Base-by-base conservation (phyloP, 2,888 invertebrate species). In the Amblyjoppa proteus region DNA sequence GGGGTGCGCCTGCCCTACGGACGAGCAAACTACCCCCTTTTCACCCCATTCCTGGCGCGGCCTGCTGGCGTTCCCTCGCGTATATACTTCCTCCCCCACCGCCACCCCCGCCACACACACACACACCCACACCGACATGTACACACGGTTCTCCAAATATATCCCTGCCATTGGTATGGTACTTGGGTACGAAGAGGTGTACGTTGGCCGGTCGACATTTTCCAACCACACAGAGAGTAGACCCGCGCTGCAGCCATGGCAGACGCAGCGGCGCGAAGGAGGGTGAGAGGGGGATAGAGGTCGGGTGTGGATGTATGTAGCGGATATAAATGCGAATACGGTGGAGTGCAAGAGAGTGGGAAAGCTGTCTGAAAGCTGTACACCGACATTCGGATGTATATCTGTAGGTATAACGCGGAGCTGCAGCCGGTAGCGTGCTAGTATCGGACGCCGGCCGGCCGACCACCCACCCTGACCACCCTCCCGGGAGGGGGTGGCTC, bases 291-390 rank as follows among this genome's bases (percentile, higher is more conserved):
- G 70, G 41, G 71, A 13, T 28, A 53, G 69, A 41, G 41, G 51
- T 41, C 38, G 16, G 69, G 41, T 25, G 45, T 70, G 64, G 56
- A 53, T 49, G 51, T 71, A 61, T 61, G 64, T 38, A 53, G 75
- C 69, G 68, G 58, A 41, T 71, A 45, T 49, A 82, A 69, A 34
- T 53, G 31, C 71, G 49, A 64, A 66, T 53, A 66, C 56, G 68
- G 16, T 77, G 51, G 76, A 61, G 61, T 31, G 76, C 25, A 41
- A 41, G 64, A 69, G 71, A 76, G 70, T 70, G 53, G 53, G 70
- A 82, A 76, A 77, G 70, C 69, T 58, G 81, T 49, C 75, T 81
- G 81, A 81, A 81, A 81, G 81, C 81, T 74, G 20, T 58, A 41
- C 49, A 31, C 45, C 53, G 25, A 34, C 45, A 69, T 41, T 20